phyloP scores from a whole-genome alignment of 2,888 invertebrate species.

The Lithosia quadra region DNA sequence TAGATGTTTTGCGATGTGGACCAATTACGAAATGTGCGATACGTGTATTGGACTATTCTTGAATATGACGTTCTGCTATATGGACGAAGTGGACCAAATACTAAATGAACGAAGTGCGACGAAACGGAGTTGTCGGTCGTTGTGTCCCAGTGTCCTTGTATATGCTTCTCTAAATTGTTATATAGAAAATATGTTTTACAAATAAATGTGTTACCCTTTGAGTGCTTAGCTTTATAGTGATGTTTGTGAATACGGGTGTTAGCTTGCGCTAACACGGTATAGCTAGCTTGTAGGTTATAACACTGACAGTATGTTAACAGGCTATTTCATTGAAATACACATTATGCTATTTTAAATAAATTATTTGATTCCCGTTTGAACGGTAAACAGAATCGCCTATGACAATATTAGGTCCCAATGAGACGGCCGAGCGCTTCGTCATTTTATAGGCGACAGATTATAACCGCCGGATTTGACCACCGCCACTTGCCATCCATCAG shows the following conservation, averaged over 20 bases:
- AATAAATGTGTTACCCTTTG: not conserved
- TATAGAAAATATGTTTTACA: not conserved
- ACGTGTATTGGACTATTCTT: too few species aligned
- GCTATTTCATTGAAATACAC: not conserved
- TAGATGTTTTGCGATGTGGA: too few species aligned
- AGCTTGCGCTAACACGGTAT: conserved; percentile 14
- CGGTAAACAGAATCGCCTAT: conserved; percentile 23
- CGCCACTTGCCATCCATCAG: not conserved
- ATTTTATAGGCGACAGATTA: conserved; percentile 10
- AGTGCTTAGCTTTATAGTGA: conserved; percentile 5
- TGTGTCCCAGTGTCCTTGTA: conserved; percentile 11
- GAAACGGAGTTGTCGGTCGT: not conserved
- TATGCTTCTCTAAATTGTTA: not conserved
- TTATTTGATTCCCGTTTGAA: conserved; percentile 4
- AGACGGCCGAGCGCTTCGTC: conserved; percentile 20
- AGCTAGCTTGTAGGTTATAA: conserved; percentile 13
- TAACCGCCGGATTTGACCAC: not conserved
- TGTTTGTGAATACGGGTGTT: conserved; percentile 16
- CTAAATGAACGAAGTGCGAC: too few species aligned
- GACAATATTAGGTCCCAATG: conserved; percentile 32
- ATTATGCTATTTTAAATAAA: not conserved
- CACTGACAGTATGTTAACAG: conserved; percentile 13
- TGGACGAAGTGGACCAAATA: too few species aligned
- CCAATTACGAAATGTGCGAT: too few species aligned
- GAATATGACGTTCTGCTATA: too few species aligned